Evolutionary conservation across 2,797 vertebrate genomes (phyloP), one percentile per base, ranked within the genome.

Genomic region (Lindbergichthys nudifrons): DNA sequence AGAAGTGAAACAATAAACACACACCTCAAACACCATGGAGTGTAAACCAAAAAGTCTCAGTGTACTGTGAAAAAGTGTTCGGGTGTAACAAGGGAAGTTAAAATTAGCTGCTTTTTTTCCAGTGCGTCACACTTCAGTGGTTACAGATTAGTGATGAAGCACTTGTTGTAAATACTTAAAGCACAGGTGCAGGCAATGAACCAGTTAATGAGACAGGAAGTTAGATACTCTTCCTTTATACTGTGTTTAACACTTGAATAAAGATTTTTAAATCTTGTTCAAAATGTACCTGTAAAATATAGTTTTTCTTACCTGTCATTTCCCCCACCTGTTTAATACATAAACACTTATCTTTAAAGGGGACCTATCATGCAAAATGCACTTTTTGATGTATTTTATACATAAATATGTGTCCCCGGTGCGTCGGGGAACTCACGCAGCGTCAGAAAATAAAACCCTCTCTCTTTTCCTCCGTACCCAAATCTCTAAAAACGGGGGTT

Each of bases 1-100:
- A 65, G 65, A 82, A 88, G 74, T 69, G 65, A 87, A 77, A 80
- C 61, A 15, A 39, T 14, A 10, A 18, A 36, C 32, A 30, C 48
- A 47, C 50, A 2, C 65, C 32, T 75, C 5, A 1, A 72, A 60
- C 43, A 46, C 26, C 63, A 5, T 10, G 7, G 46, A 39, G 16
- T 9, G 5, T 36, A 65, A 6, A 61, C 11, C 39, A 61, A 70
- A 73, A 52, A 18, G 60, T 51, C 1, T 46, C 16, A 4, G 10
- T 56, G 61, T 12, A 2, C 8, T 64, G 61, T 70, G 43, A 58
- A 16, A 54, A 71, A 21, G 41, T 3, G 1, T 19, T 65, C 18
- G 21, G 60, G 30, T 58, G 32, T 15, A 30, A 48, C 4, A n/a
- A 2, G 11, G 18, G 0, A 57, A 53, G 42, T 63, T 70, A 56